These are phyloP conservation scores for Microctenopoma stevenorrisi DNA, from an alignment of 2,797 vertebrate genomes.

Conservation along the genomic window DNA sequence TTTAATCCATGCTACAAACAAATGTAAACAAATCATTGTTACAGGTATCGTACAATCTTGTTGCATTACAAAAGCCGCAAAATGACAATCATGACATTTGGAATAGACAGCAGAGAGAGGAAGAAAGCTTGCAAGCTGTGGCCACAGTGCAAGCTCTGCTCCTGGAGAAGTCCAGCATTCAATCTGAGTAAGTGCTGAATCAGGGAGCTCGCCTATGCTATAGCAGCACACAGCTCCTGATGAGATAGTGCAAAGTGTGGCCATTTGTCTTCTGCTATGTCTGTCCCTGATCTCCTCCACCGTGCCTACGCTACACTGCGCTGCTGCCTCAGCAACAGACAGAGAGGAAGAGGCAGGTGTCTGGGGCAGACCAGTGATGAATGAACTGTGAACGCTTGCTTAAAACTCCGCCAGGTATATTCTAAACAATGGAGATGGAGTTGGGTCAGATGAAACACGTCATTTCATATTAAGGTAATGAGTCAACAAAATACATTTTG, in stretches of 20 bases:
- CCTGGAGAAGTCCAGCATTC: constrained; percentile 56
- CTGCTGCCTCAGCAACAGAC: constrained; percentile 81
- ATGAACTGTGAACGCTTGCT: constrained; percentile 56
- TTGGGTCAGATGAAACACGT: constrained; percentile 15
- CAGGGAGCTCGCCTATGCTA: constrained; percentile 68
- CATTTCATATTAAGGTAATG: constrained; percentile 11
- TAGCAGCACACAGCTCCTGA: constrained; percentile 71
- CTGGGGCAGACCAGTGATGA: constrained; percentile 66
- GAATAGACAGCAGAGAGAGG: constrained; percentile 20
- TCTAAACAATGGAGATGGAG: constrained; percentile 59
- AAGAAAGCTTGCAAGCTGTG: constrained; percentile 23
- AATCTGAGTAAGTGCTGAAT: constrained; percentile 79
- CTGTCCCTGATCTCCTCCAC: constrained; percentile 57
- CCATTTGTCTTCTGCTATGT: constrained; percentile 79
- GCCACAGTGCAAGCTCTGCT: constrained; percentile 44
- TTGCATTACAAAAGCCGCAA: constrained; percentile 32
- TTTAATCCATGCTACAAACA: constrained; percentile 7
- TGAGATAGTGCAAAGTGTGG: constrained; percentile 66
- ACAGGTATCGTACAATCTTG: constrained; percentile 2
- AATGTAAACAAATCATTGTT: constrained; percentile 30
- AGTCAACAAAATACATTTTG: constrained; percentile 2
- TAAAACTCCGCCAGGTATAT: constrained; percentile 37
- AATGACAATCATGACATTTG: constrained; percentile 16
- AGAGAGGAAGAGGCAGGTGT: constrained; percentile 59
- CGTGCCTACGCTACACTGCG: constrained; percentile 54